Evolutionary conservation across 2,113 vertebrate species (phyloP), one percentile per base, ranked within the genome.

Genomic region (Phylloscopus trochiloides): DNA sequence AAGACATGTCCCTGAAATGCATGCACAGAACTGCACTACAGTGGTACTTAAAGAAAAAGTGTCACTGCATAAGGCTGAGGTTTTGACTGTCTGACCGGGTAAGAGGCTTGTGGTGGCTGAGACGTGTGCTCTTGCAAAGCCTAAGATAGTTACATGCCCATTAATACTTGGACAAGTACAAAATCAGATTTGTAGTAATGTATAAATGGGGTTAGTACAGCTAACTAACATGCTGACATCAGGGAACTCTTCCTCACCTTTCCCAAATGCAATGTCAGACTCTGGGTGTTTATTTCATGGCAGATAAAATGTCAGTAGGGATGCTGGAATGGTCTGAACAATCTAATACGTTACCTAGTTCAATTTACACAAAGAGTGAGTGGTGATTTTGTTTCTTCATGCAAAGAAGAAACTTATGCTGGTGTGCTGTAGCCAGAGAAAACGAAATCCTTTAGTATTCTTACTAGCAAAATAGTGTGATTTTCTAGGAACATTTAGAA

Each of bases 41-140:
- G n/a, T 14, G 29, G 4, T 55, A 14, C 25, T 62, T 61, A 12
- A 25, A 38, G 26, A 38, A 58, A 51, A 71, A 31, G 32, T 78
- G 52, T 88, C 36, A 20, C 14, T 36, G 13, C 29, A 3, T 32
- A 25, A 20, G 58, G 51, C 29, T 58, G 57, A 42, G 68, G 59
- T 70, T 84, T 80, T 91, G 51, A 68, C 61, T 58, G 54, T 40
- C 72, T 96, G 86, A 66, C 73, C 28, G 8, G 81, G 31, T 92
- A 89, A 94, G 84, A 74, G 89, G 77, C 73, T 92, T 72, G 29
- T 47, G 63, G 38, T 89, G 51, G 40, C 80, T 45, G 38, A 71
- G 55, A 63, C 0, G 0, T 32, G 0, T 36, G 77, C 29, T 75
- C 31, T 78, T 71, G 77, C 17, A 36, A 63, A 84, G 84, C 85